A percentile compares a stretch with the other conserved stretches of the same genome.
phyloP scores from a whole-genome alignment of 2,797 vertebrate species.

The Pterois miles region DNA sequence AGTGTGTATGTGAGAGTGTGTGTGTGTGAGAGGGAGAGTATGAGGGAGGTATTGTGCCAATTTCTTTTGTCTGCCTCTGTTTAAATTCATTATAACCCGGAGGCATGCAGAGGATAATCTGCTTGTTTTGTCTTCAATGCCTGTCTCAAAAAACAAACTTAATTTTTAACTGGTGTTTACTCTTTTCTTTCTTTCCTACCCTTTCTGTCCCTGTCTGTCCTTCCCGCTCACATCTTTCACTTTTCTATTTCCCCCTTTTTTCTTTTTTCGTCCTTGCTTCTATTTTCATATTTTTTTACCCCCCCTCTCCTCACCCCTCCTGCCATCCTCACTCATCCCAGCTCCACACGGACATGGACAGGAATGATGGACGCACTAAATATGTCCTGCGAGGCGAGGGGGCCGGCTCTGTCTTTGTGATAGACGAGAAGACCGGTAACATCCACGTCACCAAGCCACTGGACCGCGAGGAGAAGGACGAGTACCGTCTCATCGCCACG shows the following conservation, averaged over 20 bases:
- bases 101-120: slow-evolving; percentile 69
- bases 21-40: background rate
- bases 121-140: slow-evolving; percentile 69
- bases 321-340: slow-evolving; percentile 29
- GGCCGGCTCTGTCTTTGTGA: slow-evolving; percentile 92
- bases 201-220: slow-evolving; percentile 25
- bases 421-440: slow-evolving; percentile 93
- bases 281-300: background rate
- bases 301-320: background rate
- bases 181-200: slow-evolving; percentile 40
- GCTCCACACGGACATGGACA: slow-evolving; percentile 92
- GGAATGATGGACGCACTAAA: slow-evolving; percentile 90
- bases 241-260: slow-evolving; percentile 3
- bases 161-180: slow-evolving; percentile 70
- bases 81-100: slow-evolving; percentile 65
- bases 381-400: slow-evolving; percentile 92
- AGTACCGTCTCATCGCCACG: slow-evolving; percentile 91
- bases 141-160: slow-evolving; percentile 65
- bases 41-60: slow-evolving; percentile 35
- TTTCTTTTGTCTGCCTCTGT: slow-evolving; percentile 61
- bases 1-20: background rate
- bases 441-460: slow-evolving; percentile 94
- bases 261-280: background rate
- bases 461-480: slow-evolving; percentile 93
- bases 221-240: background rate